Base-by-base conservation (phyloP, 2,113 vertebrate genomes). In the Hystrix brachyura region DNA sequence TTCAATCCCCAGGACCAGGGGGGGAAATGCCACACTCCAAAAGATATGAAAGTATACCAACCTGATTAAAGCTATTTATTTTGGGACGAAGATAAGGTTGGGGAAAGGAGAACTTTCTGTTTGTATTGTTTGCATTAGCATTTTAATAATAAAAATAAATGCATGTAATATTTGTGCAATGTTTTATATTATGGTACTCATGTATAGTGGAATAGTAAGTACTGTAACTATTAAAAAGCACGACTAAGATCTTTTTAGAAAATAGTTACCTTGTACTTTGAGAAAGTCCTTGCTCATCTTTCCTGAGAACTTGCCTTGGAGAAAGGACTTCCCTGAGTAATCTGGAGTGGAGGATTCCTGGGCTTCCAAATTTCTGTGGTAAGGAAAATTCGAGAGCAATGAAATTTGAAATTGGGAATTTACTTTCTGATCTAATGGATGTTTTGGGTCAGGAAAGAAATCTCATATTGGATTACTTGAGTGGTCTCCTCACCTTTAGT, bases 391-490 rank as follows among this genome's bases (percentile, higher is more conserved):
- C 69, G 46, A 93, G 11, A 85, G 18, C 23, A 59, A 95, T 59
- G 72, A 55, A 25, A 71, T 69, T 32, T 74, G 53, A 7, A 48
- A 0, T 4, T 25, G 48, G 91, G 18, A 46, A 17, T 87, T 62
- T 55, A 60, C 48, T 69, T 92, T 15, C 38, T 55, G 34, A 59
- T 78, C 27, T 48, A 57, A 21, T 25, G 62, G 71, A 53, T 15
- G 13, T 15, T 43, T 87, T 27, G 7, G 38, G 18, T 38, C 43
- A 19, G 11, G 48, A 29, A 78, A 21, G 27, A 97, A 94, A 93
- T 93, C 95, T 96, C 71, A 95, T 91, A 87, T 88, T 98, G 96
- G 92, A 94, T 95, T 94, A 95, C 23, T 90, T 85, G 94, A 89
- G 88, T 78, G 83, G 88, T 7, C 12, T 64, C 46, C 19, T 17